Evolutionary conservation across 2,888 invertebrate species (phyloP).

Genomic region (Adelphocoris suturalis): DNA sequence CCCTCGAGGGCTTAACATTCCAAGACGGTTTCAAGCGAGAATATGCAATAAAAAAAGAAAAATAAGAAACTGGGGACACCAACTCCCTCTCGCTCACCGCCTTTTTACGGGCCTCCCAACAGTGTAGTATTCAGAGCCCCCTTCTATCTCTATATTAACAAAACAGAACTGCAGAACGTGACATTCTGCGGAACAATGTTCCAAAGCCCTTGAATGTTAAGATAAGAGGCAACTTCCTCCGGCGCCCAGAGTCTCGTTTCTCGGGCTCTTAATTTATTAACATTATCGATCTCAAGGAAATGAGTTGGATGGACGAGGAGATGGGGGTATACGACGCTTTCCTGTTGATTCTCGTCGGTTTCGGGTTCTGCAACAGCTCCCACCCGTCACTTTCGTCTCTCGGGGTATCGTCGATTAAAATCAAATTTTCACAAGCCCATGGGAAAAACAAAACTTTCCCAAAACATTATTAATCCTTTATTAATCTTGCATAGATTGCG

Average conservation of each 20-base stretch:
- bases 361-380: neutral
- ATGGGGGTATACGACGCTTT: neutral
- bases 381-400: neutral
- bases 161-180: conserved; percentile 39
- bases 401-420: too few species aligned
- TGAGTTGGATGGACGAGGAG: too few species aligned
- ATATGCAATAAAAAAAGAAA: conserved; percentile 20
- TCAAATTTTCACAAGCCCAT: too few species aligned
- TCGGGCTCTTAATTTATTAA: conserved; percentile 34
- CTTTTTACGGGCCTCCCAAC: neutral
- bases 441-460: too few species aligned
- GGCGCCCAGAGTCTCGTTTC: conserved; percentile 12
- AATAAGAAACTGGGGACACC: neutral
- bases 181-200: conserved; percentile 29
- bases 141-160: conserved; percentile 39
- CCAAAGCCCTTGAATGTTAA: conserved; percentile 20
- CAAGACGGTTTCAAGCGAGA: conserved; percentile 17
- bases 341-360: neutral
- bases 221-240: conserved; percentile 32
- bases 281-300: neutral
- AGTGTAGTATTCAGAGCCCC: neutral
- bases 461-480: too few species aligned
- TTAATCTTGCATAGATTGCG: too few species aligned
- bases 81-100: neutral
- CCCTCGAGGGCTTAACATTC: neutral